Conservation (phyloP, 1,140 invertebrate species). For the Lucilia cuprina region DNA sequence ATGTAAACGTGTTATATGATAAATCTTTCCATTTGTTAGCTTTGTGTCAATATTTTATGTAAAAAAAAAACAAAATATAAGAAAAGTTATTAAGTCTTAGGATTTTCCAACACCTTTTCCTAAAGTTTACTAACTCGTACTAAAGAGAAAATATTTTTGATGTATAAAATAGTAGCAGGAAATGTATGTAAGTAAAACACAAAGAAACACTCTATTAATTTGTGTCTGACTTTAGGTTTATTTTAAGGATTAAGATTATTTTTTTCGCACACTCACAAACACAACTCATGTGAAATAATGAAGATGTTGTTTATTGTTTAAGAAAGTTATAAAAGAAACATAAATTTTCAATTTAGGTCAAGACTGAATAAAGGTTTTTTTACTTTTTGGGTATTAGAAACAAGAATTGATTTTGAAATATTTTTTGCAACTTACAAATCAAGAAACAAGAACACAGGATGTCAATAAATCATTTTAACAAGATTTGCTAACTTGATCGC, state of each 20-base stretch:
- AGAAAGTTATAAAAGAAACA: neutral
- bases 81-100: no score
- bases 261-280: no score
- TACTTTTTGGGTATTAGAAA: neutral
- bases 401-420: conserved; percentile 23
- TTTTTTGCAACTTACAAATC: no score
- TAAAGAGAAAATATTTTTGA: no score
- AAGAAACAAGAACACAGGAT: neutral
- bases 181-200: no score
- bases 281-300: neutral
- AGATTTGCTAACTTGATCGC: neutral
- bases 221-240: neutral
- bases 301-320: neutral
- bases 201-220: neutral
- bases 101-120: no score
- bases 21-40: no score
- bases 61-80: no score
- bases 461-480: conserved; percentile 27
- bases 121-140: no score
- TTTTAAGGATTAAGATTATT: neutral
- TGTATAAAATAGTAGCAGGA: no score
- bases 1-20: no score
- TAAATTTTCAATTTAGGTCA: conserved; percentile 34
- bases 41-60: no score
- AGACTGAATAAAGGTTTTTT: neutral